Base-by-base conservation (phyloP, 2,113 vertebrate species). In the Abramis brama region DNA sequence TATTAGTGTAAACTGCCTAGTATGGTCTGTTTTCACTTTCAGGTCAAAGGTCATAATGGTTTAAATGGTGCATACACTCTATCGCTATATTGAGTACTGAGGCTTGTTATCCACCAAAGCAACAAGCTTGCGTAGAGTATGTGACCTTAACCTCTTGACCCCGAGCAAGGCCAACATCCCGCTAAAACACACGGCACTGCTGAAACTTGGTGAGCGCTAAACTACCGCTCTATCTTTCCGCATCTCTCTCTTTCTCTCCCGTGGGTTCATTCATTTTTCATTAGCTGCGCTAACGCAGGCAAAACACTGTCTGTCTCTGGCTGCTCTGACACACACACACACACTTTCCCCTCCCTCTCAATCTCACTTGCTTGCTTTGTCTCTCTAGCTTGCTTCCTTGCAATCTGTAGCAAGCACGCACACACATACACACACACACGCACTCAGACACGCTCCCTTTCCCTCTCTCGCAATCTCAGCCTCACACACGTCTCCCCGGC, bases 251-350 rank as follows among this genome's bases (percentile, higher is more conserved):
- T 45, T 66, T 43, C 76, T 70, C 64, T 74, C 82, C 79, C 45
- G 50, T 75, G n/a, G 75, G 60, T 73, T 86, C 82, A 85, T 86
- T 90, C 85, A 91, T 90, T 88, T 89, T 90, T 90, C 87, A 90
- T 91, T 89, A 88, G 86, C 87, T 66, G 79, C 88, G 76, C 90
- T 75, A 88, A 87, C 91, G 47, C 87, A 88, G 89, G 85, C 87
- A 88, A 85, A 60, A 80, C 83, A 78, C 88, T 73, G 79, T 43
- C 87, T 82, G 83, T 83, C 81, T 79, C 85, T 79, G 60, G 78
- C 81, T 79, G 73, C 84, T 50, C 81, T 33, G 45, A 27, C 50
- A 30, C 64, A 70, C 70, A 74, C 79, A 52, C 71, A 33, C 73
- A 36, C 87, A 66, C 73, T 55, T 83, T 55, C 68, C 84, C 23